phyloP scores from a whole-genome alignment of 2,888 invertebrate species.

The Nasonia oneida region DNA sequence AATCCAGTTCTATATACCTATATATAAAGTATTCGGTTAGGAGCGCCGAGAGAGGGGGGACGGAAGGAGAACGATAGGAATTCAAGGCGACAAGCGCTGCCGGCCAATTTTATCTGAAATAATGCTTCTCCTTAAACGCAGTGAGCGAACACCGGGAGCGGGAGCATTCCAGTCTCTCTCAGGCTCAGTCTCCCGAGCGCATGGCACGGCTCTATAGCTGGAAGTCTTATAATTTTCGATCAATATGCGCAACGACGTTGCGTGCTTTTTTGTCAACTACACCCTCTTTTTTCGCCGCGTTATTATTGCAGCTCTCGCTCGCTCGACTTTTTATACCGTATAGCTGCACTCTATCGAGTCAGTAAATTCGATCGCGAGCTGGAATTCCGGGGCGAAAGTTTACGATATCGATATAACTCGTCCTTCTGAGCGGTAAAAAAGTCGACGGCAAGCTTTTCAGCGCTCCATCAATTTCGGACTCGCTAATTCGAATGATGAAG shows the following conservation, averaged over 20 bases:
- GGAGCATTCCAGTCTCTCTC: conserved; percentile 63
- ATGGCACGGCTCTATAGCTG: conserved; percentile 50
- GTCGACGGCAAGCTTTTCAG: no score
- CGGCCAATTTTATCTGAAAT: conserved; percentile 66
- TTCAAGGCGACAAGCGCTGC: conserved; percentile 47
- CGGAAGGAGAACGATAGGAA: conserved; percentile 51
- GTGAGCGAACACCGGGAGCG: conserved; percentile 64
- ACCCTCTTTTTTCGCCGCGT: not conserved
- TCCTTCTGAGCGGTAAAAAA: not conserved
- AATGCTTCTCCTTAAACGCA: conserved; percentile 67
- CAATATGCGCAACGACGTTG: not conserved
- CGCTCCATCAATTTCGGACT: not conserved
- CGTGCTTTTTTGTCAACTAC: not conserved
- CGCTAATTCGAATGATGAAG: not conserved
- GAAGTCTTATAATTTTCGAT: conserved; percentile 60
- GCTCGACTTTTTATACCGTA: no score
- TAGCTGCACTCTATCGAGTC: not conserved
- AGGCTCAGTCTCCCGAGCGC: conserved; percentile 27
- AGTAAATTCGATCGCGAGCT: conserved; percentile 16
- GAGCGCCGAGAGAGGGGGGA: no score
- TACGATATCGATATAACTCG: conserved; percentile 22
- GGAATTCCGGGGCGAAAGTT: conserved; percentile 4
- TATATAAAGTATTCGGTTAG: conserved; percentile 52
- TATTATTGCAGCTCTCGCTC: not conserved
- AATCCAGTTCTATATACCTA: conserved; percentile 38